These are phyloP conservation scores for Tenrec ecaudatus DNA, from an alignment of 2,113 vertebrate species.

Conservation along the genomic window DNA sequence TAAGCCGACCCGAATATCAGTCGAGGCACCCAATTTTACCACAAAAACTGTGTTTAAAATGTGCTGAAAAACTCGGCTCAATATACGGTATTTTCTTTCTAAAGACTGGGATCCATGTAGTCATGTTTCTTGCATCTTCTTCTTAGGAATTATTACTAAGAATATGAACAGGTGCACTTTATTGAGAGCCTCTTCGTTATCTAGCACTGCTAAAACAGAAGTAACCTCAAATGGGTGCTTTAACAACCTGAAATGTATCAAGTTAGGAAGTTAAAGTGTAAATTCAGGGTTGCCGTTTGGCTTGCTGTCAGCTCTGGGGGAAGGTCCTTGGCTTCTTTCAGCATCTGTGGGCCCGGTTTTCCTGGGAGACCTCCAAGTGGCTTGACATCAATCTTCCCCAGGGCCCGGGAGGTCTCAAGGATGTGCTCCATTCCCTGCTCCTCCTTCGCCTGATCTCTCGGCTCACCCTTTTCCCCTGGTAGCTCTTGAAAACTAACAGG, in stretches of 20 bases:
- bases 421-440: neutral
- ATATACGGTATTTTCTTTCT: too few relatives aligned
- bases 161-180: neutral
- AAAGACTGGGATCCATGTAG: too few relatives aligned
- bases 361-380: neutral
- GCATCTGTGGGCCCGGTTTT: neutral
- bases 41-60: too few relatives aligned
- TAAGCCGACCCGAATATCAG: too few relatives aligned
- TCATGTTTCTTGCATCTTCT: neutral
- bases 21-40: too few relatives aligned
- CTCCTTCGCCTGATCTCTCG: neutral
- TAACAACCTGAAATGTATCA: neutral
- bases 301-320: neutral
- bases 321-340: neutral
- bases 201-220: neutral
- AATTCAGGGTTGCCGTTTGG: neutral
- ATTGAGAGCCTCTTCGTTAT: neutral
- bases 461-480: neutral
- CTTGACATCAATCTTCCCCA: too few relatives aligned
- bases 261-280: neutral
- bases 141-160: neutral
- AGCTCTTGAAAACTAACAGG: neutral
- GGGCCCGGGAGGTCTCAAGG: neutral
- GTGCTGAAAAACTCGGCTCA: too few relatives aligned
- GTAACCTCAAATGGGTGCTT: neutral